These are phyloP conservation scores for Tursiops truncatus DNA, from an alignment of 2,113 vertebrate species.

Conservation along the genomic window DNA sequence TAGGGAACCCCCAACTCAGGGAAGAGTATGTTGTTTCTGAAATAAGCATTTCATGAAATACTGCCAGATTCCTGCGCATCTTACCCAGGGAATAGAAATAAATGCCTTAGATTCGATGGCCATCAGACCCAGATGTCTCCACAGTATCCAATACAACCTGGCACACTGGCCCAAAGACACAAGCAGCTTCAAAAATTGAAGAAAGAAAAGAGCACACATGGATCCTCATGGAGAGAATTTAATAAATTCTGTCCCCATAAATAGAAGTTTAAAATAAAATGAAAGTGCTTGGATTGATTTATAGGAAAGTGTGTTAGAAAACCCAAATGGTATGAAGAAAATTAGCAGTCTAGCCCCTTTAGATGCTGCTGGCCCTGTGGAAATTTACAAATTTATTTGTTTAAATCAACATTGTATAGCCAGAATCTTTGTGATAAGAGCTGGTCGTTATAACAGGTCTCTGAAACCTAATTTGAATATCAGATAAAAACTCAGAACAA, in stretches of 20 bases:
- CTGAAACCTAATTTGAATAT: neutral
- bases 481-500: neutral
- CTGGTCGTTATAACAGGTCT: neutral
- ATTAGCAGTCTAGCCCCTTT: neutral
- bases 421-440: neutral
- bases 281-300: neutral
- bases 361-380: neutral
- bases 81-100: neutral
- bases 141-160: neutral
- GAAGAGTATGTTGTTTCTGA: neutral
- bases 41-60: slow-evolving; percentile 10
- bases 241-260: neutral
- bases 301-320: neutral
- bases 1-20: neutral
- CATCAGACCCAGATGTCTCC: slow-evolving; percentile 30
- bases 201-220: neutral
- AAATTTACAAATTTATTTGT: neutral
- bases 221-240: neutral
- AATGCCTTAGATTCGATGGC: neutral
- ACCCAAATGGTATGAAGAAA: neutral
- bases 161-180: neutral
- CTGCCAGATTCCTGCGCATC: neutral
- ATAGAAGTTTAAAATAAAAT: slow-evolving; percentile 32
- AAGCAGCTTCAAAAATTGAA: slow-evolving; percentile 16
- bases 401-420: neutral